Conservation (phyloP, 2,888 invertebrate genomes). For the Gastrophysa polygoni region DNA sequence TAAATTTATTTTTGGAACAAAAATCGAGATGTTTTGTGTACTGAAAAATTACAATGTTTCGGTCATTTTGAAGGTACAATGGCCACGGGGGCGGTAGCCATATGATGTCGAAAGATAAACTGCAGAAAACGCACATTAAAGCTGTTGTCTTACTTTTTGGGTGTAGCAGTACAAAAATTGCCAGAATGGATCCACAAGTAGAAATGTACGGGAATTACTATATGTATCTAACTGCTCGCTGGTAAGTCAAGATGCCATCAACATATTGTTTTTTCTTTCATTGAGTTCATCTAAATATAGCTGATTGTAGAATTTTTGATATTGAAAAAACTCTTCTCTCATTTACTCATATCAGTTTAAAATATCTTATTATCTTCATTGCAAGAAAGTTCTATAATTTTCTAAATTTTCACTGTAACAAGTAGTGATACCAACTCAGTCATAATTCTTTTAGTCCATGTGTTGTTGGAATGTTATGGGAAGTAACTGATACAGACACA, state of each 20-base stretch:
- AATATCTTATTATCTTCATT: no score
- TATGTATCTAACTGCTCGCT: constrained; percentile 58
- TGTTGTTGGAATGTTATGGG: constrained; percentile 62
- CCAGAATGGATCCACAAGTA: constrained; percentile 57
- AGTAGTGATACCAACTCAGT: no score
- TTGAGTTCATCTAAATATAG: constrained; percentile 61
- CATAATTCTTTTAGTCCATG: constrained; percentile 59
- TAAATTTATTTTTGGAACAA: no score
- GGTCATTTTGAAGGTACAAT: constrained; percentile 61
- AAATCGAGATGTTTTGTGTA: no score
- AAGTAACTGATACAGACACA: constrained; percentile 61
- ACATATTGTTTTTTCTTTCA: constrained; percentile 5
- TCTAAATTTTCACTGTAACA: no score
- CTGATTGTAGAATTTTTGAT: no score
- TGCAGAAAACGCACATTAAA: constrained; percentile 63
- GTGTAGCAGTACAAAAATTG: constrained; percentile 62
- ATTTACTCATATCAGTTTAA: no score
- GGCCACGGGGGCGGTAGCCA: constrained; percentile 73
- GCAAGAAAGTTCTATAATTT: no score
- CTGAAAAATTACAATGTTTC: background rate
- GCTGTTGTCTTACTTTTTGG: constrained; percentile 71
- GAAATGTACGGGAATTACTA: constrained; percentile 59
- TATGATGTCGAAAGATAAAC: constrained; percentile 62
- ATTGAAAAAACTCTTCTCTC: no score
- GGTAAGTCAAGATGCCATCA: constrained; percentile 41